These are phyloP conservation scores for Himalopsyche anomala DNA, from an alignment of 2,888 invertebrate genomes.

Conservation along the genomic window DNA sequence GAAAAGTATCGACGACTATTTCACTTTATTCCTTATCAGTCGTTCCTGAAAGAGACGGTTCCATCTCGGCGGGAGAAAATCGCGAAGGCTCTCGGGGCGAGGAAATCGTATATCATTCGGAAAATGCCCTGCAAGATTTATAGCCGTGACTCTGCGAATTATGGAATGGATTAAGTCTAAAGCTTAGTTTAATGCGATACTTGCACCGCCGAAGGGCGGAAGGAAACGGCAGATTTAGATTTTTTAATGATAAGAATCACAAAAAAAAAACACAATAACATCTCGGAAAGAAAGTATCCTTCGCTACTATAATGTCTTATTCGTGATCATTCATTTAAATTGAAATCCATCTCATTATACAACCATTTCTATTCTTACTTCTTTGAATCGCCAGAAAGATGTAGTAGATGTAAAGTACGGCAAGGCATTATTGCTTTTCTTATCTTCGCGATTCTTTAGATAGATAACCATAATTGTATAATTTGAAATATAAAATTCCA, in stretches of 20 bases:
- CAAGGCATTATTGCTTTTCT: too few relatives aligned
- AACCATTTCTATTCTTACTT: too few relatives aligned
- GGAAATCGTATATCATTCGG: conserved; percentile 30
- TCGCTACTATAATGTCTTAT: too few relatives aligned
- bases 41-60: conserved; percentile 19
- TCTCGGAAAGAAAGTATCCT: not conserved
- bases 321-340: too few relatives aligned
- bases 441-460: too few relatives aligned
- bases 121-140: conserved; percentile 50
- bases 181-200: conserved; percentile 55
- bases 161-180: conserved; percentile 60
- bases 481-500: too few relatives aligned
- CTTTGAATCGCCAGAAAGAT: too few relatives aligned
- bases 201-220: conserved; percentile 15
- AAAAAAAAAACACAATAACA: conserved; percentile 4
- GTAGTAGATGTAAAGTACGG: too few relatives aligned
- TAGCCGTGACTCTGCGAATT: conserved; percentile 55
- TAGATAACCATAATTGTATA: too few relatives aligned
- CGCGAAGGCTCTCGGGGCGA: not conserved
- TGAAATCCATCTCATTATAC: too few relatives aligned
- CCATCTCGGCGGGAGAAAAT: not conserved
- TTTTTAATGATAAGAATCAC: not conserved
- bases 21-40: conserved; percentile 49
- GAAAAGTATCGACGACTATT: conserved; percentile 39
- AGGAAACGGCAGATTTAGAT: not conserved